A percentile compares a stretch with the other conserved stretches of the same genome.
Evolutionary conservation across 2,113 vertebrate species (phyloP).

Genomic region (Microcebus murinus): DNA sequence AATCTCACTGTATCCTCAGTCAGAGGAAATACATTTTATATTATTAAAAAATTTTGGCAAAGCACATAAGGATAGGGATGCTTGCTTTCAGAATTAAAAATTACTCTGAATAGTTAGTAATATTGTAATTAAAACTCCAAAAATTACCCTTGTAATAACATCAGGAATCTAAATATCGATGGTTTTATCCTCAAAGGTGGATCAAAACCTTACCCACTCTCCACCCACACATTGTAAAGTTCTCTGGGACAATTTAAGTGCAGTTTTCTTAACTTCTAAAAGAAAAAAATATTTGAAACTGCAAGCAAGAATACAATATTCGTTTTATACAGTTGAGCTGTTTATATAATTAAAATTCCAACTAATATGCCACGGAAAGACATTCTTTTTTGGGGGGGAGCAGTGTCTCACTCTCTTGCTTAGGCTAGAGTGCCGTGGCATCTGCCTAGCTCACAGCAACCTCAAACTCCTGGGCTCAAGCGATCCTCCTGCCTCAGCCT

Average conservation of each 20-base stretch:
- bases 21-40: neutral
- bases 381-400: neutral
- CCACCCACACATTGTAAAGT: neutral
- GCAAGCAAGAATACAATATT: slow-evolving; percentile 3
- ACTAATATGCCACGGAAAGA: neutral
- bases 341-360: slow-evolving; percentile 40
- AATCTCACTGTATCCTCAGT: neutral
- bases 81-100: neutral
- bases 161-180: neutral
- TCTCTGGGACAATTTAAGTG: neutral
- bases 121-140: neutral
- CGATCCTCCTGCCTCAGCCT: no score
- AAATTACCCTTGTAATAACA: neutral
- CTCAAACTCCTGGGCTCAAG: no score
- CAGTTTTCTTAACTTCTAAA: slow-evolving; percentile 34
- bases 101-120: neutral
- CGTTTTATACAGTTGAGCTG: neutral
- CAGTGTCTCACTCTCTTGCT: no score
- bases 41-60: neutral
- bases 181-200: neutral
- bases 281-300: neutral
- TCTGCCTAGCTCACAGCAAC: no score
- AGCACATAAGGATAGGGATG: neutral
- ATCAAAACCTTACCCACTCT: neutral
- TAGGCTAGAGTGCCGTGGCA: no score